Percentiles rank a stretch among this genome's conserved stretches.
Evolutionary conservation across 2,113 vertebrate genomes (phyloP).

Genomic region (Cinclus mexicanus): DNA sequence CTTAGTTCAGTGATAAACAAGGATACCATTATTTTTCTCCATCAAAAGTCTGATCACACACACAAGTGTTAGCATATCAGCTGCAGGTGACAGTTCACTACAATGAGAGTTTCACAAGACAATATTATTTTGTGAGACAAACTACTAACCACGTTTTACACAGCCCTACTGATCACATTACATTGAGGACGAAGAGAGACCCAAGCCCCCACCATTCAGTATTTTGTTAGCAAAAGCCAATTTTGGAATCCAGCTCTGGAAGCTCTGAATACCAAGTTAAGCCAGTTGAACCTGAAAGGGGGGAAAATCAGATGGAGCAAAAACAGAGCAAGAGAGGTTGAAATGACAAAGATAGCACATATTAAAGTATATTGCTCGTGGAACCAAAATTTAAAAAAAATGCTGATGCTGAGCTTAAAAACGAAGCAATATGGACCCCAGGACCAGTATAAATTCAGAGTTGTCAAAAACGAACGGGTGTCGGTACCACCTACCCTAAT

Average conservation of each 20-base stretch:
- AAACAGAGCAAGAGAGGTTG: background rate
- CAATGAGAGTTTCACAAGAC: background rate
- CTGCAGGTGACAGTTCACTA: background rate
- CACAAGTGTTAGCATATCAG: background rate
- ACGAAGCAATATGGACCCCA: background rate
- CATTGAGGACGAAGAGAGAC: background rate
- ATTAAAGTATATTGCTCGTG: background rate
- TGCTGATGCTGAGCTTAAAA: background rate
- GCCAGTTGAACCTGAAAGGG: background rate
- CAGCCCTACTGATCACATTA: accelerated
- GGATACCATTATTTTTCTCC: background rate
- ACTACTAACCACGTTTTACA: background rate
- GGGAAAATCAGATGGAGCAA: background rate
- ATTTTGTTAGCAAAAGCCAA: background rate
- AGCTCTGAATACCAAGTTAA: background rate
- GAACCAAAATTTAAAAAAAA: accelerated
- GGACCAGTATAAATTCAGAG: background rate
- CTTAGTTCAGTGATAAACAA: background rate
- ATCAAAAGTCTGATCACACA: background rate
- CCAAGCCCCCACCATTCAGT: background rate
- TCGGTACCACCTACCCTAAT: background rate
- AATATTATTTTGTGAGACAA: background rate
- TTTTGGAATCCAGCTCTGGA: background rate
- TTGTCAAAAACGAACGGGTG: background rate
- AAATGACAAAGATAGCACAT: background rate